Evolutionary conservation across 1,140 invertebrate genomes (phyloP).

Genomic region (Scylla paramamosain): DNA sequence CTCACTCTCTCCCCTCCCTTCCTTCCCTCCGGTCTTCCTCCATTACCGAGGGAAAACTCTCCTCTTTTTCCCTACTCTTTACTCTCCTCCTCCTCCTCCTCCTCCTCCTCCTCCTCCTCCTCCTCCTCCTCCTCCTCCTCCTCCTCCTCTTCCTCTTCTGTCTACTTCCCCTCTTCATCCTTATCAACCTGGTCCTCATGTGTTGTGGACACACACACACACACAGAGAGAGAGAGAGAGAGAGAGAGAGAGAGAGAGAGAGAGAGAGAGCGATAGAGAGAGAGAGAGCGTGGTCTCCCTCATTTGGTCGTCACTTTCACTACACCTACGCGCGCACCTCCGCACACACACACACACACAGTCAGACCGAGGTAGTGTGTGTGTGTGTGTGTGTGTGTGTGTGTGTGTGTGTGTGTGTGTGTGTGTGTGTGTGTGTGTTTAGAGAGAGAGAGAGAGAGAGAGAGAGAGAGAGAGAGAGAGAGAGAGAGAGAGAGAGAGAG

Average conservation of each 20-base stretch:
- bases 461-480: constrained; percentile 26
- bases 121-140: background rate
- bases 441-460: constrained; percentile 5
- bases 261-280: constrained; percentile 21
- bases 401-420: too few species aligned
- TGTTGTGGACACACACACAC: background rate
- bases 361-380: too few species aligned
- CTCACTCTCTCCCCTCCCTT: constrained; percentile 27
- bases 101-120: too few species aligned
- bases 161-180: background rate
- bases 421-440: too few species aligned
- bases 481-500: constrained; percentile 41
- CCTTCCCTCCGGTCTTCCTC: background rate
- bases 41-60: background rate
- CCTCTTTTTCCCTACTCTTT: constrained; percentile 1
- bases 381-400: too few species aligned
- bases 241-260: background rate
- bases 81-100: background rate
- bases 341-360: too few species aligned
- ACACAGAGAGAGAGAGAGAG: background rate
- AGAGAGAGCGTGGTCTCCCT: background rate
- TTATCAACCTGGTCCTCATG: background rate
- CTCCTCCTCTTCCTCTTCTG: background rate
- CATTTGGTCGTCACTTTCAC: too few species aligned
- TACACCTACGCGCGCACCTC: too few species aligned